These are phyloP conservation scores for Capreolus pygargus DNA, from an alignment of 2,113 vertebrate species.

Conservation along the genomic window DNA sequence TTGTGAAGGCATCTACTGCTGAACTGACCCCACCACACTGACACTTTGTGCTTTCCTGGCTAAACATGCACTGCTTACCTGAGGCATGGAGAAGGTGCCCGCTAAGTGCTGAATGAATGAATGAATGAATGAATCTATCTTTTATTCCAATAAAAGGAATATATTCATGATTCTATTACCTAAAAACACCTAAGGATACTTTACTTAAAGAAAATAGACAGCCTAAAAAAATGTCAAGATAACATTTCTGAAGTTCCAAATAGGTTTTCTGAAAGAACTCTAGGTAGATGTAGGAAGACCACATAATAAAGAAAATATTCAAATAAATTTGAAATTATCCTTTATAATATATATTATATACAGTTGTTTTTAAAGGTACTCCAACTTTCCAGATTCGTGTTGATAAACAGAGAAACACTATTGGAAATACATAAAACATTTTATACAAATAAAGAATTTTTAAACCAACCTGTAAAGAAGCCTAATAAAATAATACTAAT, in stretches of 20 bases:
- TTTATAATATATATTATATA: not conserved
- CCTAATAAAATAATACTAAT: not conserved
- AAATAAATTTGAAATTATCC: not conserved
- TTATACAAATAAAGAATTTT: not conserved
- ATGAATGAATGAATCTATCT: not conserved
- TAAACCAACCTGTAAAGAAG: not conserved
- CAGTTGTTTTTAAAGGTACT: not conserved
- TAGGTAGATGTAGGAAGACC: not conserved
- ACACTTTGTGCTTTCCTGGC: not conserved
- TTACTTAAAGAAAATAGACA: not conserved
- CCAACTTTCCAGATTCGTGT: not conserved
- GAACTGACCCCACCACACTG: not conserved
- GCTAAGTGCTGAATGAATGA: not conserved
- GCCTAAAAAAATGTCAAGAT: not conserved
- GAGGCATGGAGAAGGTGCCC: not conserved
- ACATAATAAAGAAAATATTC: not conserved
- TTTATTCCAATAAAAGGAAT: not conserved
- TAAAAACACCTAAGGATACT: not conserved
- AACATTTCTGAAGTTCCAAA: not conserved
- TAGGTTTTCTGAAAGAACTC: not conserved
- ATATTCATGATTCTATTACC: not conserved
- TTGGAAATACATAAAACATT: not conserved
- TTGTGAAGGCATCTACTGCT: not conserved
- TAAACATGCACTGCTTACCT: not conserved
- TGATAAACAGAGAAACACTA: slow-evolving; percentile 16